Percentiles rank a stretch among this genome's conserved stretches.
Conservation (phyloP, 2,113 vertebrate species). For the Furnarius figulus region DNA sequence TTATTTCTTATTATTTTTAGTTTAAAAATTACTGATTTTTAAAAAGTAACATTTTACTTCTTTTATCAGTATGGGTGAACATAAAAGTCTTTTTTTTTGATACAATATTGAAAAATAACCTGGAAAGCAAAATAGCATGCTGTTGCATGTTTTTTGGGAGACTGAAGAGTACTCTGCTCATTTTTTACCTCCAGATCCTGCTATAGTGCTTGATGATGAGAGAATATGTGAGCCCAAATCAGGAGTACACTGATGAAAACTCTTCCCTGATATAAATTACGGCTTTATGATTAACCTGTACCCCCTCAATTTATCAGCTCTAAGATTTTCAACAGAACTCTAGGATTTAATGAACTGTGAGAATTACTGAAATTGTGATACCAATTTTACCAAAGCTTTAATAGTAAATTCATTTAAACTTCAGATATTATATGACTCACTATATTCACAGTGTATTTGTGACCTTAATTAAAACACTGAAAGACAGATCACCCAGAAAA, state of each 20-base stretch:
- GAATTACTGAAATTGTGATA: background rate
- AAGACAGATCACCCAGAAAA: background rate
- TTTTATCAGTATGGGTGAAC: background rate
- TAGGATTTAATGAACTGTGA: background rate
- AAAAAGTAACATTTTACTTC: background rate
- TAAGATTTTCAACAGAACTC: background rate
- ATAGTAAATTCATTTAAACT: background rate
- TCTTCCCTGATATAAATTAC: background rate
- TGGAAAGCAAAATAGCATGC: background rate
- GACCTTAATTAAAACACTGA: background rate
- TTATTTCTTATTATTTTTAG: background rate
- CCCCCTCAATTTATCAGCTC: rapidly evolving
- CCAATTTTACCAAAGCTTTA: background rate
- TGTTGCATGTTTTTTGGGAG: background rate
- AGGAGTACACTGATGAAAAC: background rate
- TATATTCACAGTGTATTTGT: background rate
- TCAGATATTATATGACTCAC: background rate
- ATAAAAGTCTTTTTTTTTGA: background rate
- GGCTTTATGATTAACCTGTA: background rate
- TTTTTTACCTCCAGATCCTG: background rate
- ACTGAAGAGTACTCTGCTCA: background rate
- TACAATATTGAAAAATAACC: background rate
- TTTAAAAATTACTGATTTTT: background rate
- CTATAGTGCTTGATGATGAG: background rate
- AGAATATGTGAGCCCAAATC: background rate